Evolutionary conservation across 1,140 invertebrate species (phyloP), one percentile per base, ranked within the genome.

Genomic region (Drosophila grimshawi): DNA sequence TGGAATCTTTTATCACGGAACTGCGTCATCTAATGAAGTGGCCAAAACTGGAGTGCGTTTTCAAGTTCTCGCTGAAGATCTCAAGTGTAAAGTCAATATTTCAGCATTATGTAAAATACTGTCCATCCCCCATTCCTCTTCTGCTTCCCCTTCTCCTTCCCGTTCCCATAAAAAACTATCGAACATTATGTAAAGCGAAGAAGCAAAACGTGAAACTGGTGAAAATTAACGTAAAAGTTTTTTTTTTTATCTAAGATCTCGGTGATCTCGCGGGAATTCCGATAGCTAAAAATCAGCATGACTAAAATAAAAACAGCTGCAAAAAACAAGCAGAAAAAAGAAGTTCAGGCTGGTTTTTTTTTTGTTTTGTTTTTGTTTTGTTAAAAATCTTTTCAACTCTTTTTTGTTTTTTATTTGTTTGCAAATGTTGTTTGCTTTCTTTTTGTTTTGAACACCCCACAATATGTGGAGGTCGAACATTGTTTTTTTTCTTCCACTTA

Each of bases 271-370:
- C 68, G 85, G 85, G 85, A 88, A 88, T 88, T 88, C 85, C 85
- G 86, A 64, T 78, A 80, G 73, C 77, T 72, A 70, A 80, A 82
- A 88, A 82, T 88, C 83, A 88, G 80, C 85, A 88, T 88, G 83
- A 88, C 83, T 83, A 72, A 83, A 88, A 71, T 65, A 73, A 78
- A 73, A 86, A 67, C 61, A 63, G 60, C 60, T 78, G 45, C 11
- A 55, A 55, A 7, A 46, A 66, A 27, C 46, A 11, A 66, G 41
- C 27, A 35, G 19, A 19, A 45, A 56, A 6, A 66, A 51, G 32
- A 63, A 62, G 32, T 35, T 53, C 4, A 66, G 62, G 37, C 68
- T 60, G 68, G 68, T 81, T 81, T 78, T 68, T 60, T 70, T 19
- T 66, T 61, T 41, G 69, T 78, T 72, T 78, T 79, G 57, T 67